Evolutionary conservation across 2,113 vertebrate species (phyloP), one percentile per base, ranked within the genome.

Genomic region (Oryzias javanicus): DNA sequence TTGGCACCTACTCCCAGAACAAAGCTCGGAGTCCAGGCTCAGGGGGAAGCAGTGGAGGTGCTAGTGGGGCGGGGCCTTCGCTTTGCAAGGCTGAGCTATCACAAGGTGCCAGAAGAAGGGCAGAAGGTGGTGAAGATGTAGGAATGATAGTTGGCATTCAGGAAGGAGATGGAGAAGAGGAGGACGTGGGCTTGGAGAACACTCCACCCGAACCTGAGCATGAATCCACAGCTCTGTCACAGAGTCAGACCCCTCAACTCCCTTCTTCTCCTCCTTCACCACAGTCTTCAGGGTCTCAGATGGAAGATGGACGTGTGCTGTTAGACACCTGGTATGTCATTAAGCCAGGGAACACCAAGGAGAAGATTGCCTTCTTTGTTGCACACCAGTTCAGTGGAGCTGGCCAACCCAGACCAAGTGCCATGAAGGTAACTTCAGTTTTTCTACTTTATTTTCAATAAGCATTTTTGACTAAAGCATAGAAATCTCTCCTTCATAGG

Each of bases 261-360:
- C 61, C 88, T 70, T 17, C 83, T 55, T 58, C 74, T 52, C 89
- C 69, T 0, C 70, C 79, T 0, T 85, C 82, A 0, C 84, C 79
- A 61, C 60, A 85, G 3, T 77, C 82, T 0, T 70, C 84, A 1
- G 86, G 86, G 1, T 54, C 89, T 0, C 87, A 91, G 78, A 66
- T 90, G 64, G 94, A 95, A 18, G 96, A 98, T 24, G 95, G 94
- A 0, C 91, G 95, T 4, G 95, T 98, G 55, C 81, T 98, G 69
- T 80, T 98, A 79, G 96, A 98, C 84, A 98, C 96, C 0, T 98
- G 95, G 96, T 98, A 98, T 19, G 96, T 98, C 42, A 98, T 98
- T 81, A 98, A 98, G 52, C 96, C 96, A 0, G 96, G 96, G 18
- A 98, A 98, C 86, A 98, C 96, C 54, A 98, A 97, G 89, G 96